These are phyloP conservation scores for Elmis aenea DNA, from an alignment of 2,888 invertebrate genomes.

Conservation along the genomic window DNA sequence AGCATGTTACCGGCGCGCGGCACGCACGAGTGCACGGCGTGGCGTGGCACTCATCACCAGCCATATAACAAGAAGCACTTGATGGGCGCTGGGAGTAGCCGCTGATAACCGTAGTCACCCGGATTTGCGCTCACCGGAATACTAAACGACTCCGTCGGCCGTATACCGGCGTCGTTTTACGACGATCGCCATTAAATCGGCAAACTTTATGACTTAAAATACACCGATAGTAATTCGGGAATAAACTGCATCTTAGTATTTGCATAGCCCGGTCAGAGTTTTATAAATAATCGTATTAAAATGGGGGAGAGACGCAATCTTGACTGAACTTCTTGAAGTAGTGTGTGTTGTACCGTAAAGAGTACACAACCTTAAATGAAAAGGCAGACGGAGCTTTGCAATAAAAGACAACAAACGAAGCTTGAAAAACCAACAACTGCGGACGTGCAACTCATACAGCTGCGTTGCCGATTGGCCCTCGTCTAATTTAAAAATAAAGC, in stretches of 20 bases:
- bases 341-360: conserved; percentile 30
- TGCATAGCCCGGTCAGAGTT: too few species aligned
- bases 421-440: conserved; percentile 29
- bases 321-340: conserved; percentile 15
- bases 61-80: conserved; percentile 37
- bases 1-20: conserved; percentile 24
- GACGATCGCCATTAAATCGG: conserved; percentile 20
- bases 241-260: too few species aligned
- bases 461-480: too few species aligned
- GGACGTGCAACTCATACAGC: conserved; percentile 27
- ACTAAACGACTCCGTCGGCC: conserved; percentile 24
- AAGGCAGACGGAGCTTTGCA: conserved; percentile 31
- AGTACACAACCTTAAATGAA: conserved; percentile 33
- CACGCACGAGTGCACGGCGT: conserved; percentile 33
- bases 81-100: conserved; percentile 33
- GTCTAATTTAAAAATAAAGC: too few species aligned
- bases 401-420: conserved; percentile 33
- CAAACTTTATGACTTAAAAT: too few species aligned
- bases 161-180: conserved; percentile 19
- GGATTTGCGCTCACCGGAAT: conserved; percentile 24
- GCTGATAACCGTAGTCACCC: conserved; percentile 31
- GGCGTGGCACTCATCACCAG: conserved; percentile 36
- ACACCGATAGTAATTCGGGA: too few species aligned
- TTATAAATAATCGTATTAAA: too few species aligned
- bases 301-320: too few species aligned